Evolutionary conservation across 2,113 vertebrate genomes (phyloP), one percentile per base, ranked within the genome.

Genomic region (Chascanopsetta lugubris): DNA sequence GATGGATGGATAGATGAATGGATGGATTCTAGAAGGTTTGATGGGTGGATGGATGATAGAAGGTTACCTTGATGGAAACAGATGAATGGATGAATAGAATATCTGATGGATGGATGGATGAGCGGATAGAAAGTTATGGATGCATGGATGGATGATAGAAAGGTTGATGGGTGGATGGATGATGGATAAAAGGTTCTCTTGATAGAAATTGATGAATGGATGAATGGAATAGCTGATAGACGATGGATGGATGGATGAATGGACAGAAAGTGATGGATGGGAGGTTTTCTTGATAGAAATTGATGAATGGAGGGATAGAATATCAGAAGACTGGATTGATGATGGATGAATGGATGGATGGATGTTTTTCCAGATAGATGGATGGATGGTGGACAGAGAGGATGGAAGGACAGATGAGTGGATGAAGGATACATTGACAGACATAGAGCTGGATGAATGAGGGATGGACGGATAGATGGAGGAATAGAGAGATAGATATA

Each of bases 331-430:
- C 51, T 8, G 13, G 9, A 47, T 4, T 3, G 12, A 34, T 34
- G 3, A 17, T 17, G 3, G 32, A 36, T 36, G 15, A 15, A 38
- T 13, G 5, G 45, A 47, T 24, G 13, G 48, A 51, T n/a, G 4
- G 34, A 38, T 38, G 13, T n/a, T n/a, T n/a, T n/a, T n/a, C n/a
- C n/a, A n/a, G 40, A 61, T 42, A n/a, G n/a, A 57, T 8, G 13
- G 9, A 47, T 4, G 8, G 12, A 34, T 34, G 3, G 36, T n/a
- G n/a, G n/a, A n/a, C n/a, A n/a, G n/a, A n/a, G n/a, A n/a, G n/a
- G n/a, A 17, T 17, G 3, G 32, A 36, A 12, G 15, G 36, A 38
- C 6, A 4, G 45, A 47, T 24, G 13, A 26, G 30, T n/a, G 4
- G 34, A 38, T 38, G 13, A n/a, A n/a, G n/a, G 34, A 32, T 8